A percentile compares a stretch with the other conserved stretches of the same genome.
Evolutionary conservation across 2,888 invertebrate species (phyloP).

Genomic region (Eretmocerus hayati): DNA sequence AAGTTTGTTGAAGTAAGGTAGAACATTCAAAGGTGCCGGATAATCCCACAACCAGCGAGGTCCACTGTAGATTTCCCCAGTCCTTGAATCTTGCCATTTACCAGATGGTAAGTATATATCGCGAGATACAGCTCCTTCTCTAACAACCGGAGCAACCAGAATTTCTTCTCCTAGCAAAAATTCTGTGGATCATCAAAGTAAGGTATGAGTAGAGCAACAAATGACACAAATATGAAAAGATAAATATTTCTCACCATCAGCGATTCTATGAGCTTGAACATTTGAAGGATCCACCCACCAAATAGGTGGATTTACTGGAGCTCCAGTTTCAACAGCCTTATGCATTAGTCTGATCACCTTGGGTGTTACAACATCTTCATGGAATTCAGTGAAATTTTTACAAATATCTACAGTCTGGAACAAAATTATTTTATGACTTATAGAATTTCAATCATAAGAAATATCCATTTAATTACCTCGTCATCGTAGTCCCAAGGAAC

Average conservation of each 20-base stretch:
- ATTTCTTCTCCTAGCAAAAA: slow-evolving; percentile 71
- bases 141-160: slow-evolving; percentile 71
- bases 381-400: slow-evolving; percentile 59
- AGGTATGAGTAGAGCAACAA: not conserved
- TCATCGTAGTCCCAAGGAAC: slow-evolving; percentile 73
- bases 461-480: slow-evolving; percentile 30
- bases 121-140: slow-evolving; percentile 54
- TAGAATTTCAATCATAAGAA: not conserved
- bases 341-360: slow-evolving; percentile 59
- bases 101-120: slow-evolving; percentile 73
- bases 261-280: slow-evolving; percentile 49
- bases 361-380: slow-evolving; percentile 54
- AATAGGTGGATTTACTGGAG: slow-evolving; percentile 71
- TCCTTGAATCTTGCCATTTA: slow-evolving; percentile 59
- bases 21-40: slow-evolving; percentile 58
- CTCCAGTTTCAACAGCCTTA: slow-evolving; percentile 54
- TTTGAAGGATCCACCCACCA: slow-evolving; percentile 79
- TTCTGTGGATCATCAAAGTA: slow-evolving; percentile 52
- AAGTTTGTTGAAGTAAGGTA: slow-evolving; percentile 59
- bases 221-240: not conserved
- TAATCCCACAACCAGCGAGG: slow-evolving; percentile 59
- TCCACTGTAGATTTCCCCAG: slow-evolving; percentile 49
- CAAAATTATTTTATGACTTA: not conserved
- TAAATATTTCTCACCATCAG: slow-evolving; percentile 39
- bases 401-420: slow-evolving; percentile 58